Evolutionary conservation across 2,888 invertebrate genomes (phyloP).

Genomic region (Nemotelus nigrinus): DNA sequence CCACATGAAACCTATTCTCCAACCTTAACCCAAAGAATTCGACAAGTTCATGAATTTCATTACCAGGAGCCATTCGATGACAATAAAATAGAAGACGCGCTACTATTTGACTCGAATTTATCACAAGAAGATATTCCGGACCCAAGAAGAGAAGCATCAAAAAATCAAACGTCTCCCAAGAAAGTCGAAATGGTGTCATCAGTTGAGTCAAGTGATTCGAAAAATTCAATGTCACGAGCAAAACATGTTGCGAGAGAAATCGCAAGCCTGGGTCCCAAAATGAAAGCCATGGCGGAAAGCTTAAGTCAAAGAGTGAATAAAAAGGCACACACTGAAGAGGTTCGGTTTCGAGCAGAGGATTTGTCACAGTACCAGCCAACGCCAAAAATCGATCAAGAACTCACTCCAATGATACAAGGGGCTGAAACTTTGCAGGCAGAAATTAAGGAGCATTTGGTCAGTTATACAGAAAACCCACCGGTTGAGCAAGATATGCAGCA

Average conservation of each 20-base stretch:
- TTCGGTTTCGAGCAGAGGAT: constrained; percentile 33
- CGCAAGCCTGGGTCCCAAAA: constrained; percentile 30
- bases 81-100: background rate
- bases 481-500: background rate
- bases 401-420: background rate
- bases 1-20: background rate
- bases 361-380: constrained; percentile 30
- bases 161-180: background rate
- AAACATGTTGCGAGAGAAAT: constrained; percentile 31
- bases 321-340: background rate
- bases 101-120: background rate
- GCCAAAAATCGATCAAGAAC: background rate
- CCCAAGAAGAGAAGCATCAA: too few species aligned
- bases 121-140: too few species aligned
- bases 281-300: constrained; percentile 33
- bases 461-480: background rate
- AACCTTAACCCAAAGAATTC: constrained; percentile 5
- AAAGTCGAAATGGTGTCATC: background rate
- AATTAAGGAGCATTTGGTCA: background rate
- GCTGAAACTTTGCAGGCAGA: background rate
- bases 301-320: constrained; percentile 21
- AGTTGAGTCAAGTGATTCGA: background rate
- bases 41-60: constrained; percentile 24
- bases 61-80: background rate
- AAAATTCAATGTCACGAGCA: background rate